phyloP scores from a whole-genome alignment of 2,113 vertebrate genomes.

The Casuarius casuarius region DNA sequence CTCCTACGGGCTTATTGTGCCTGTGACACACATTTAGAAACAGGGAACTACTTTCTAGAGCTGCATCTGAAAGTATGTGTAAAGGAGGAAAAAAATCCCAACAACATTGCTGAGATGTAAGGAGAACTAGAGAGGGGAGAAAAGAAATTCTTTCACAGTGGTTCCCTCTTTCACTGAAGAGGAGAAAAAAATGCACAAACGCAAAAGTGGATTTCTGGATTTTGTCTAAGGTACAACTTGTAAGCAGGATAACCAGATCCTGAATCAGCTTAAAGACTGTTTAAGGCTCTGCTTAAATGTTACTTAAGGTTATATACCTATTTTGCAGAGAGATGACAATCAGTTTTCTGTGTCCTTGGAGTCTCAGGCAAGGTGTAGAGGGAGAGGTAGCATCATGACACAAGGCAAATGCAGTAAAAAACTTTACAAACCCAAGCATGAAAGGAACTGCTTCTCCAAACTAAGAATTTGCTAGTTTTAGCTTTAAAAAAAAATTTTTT shows the following conservation, averaged over 20 bases:
- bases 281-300: neutral
- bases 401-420: neutral
- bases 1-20: neutral
- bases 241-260: neutral
- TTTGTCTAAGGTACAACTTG: neutral
- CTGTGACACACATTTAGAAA: constrained; percentile 22
- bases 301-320: neutral
- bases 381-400: neutral
- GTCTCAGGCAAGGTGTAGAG: neutral
- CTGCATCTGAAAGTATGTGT: neutral
- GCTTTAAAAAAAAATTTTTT: neutral
- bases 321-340: neutral
- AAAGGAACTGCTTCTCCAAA: neutral
- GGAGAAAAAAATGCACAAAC: neutral
- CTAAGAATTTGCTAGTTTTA: neutral
- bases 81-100: neutral
- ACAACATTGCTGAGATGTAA: neutral
- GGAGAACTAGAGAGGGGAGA: neutral
- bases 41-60: neutral
- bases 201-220: neutral
- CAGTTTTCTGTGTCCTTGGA: neutral
- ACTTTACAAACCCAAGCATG: neutral
- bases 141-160: neutral
- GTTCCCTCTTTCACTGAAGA: neutral
- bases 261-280: neutral